Percentiles rank a stretch among this genome's conserved stretches.
Conservation (phyloP, 1,140 invertebrate genomes). For the Paralvinella palmiformis region DNA sequence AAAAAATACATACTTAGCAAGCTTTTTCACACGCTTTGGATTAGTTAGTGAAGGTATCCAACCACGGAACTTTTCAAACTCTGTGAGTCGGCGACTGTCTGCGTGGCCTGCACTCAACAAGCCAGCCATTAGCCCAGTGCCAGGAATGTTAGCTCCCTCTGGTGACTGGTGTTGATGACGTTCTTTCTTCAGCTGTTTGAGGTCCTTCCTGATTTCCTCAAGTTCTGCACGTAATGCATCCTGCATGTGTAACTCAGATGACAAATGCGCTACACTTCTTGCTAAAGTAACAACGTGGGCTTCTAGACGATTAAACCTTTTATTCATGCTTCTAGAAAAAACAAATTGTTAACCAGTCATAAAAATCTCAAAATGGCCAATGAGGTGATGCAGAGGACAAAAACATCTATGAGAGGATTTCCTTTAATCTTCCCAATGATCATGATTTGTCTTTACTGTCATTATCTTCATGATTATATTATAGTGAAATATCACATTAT, state of each 20-base stretch:
- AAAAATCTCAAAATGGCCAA: too few relatives aligned
- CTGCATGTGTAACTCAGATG: slow-evolving; percentile 85
- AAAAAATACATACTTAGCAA: slow-evolving; percentile 47
- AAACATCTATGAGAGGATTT: too few relatives aligned
- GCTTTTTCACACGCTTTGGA: slow-evolving; percentile 57
- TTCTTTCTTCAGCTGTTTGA: slow-evolving; percentile 65
- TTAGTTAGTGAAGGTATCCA: slow-evolving; percentile 60
- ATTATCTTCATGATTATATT: too few relatives aligned
- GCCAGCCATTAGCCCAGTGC: background rate
- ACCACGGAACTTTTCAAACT: slow-evolving; percentile 43
- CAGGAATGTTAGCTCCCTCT: background rate
- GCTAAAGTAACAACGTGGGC: slow-evolving; percentile 87
- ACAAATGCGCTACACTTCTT: slow-evolving; percentile 83
- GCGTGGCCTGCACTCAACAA: background rate
- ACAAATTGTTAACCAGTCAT: too few relatives aligned
- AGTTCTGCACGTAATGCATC: slow-evolving; percentile 74
- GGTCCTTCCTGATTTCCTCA: slow-evolving; percentile 77
- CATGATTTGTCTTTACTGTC: too few relatives aligned
- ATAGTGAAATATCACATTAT: too few relatives aligned
- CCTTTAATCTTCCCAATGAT: too few relatives aligned
- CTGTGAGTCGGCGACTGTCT: slow-evolving; percentile 14
- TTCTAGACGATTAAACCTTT: slow-evolving; percentile 81
- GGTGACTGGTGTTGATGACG: slow-evolving; percentile 15
- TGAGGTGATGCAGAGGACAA: too few relatives aligned
- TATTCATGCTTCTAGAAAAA: slow-evolving; percentile 66